phyloP scores from a whole-genome alignment of 2,888 invertebrate species.

The Eurois occulta region DNA sequence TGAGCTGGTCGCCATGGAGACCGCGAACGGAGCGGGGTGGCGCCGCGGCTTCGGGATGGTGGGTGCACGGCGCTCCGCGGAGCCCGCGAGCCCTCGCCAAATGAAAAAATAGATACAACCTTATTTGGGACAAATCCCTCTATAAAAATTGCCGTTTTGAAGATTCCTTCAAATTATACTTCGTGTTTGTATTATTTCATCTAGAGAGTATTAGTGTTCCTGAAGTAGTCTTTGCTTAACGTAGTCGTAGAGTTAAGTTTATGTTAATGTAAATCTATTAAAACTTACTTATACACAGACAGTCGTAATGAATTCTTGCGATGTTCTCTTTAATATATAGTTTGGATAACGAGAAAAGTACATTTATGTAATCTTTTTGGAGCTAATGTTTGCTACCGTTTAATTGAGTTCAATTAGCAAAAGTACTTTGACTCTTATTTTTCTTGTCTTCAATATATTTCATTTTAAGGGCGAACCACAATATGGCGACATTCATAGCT shows the following conservation, averaged over 20 bases:
- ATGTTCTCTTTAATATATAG: slow-evolving; percentile 8
- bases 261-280: slow-evolving; percentile 44
- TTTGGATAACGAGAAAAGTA: background rate
- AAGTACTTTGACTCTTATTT: background rate
- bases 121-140: slow-evolving; percentile 85
- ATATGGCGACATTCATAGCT: slow-evolving; percentile 19
- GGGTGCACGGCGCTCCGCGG: slow-evolving; percentile 86
- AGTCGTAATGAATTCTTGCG: slow-evolving; percentile 29
- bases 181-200: slow-evolving; percentile 67
- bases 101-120: slow-evolving; percentile 86
- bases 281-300: slow-evolving; percentile 35
- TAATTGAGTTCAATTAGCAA: slow-evolving; percentile 16
- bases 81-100: slow-evolving; percentile 79
- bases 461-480: slow-evolving; percentile 2
- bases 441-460: background rate
- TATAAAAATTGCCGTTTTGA: slow-evolving; percentile 81
- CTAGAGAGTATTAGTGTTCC: slow-evolving; percentile 49
- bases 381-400: slow-evolving; percentile 6
- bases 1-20: slow-evolving; percentile 91
- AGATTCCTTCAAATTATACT: slow-evolving; percentile 69
- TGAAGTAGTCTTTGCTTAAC: slow-evolving; percentile 14
- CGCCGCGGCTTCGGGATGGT: slow-evolving; percentile 86
- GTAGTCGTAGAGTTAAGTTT: slow-evolving; percentile 34
- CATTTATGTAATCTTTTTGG: slow-evolving; percentile 4
- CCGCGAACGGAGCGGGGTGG: slow-evolving; percentile 90